Percentiles rank a stretch among this genome's conserved stretches.
phyloP scores from a whole-genome alignment of 2,113 vertebrate genomes.

The Embiotoca jacksoni region DNA sequence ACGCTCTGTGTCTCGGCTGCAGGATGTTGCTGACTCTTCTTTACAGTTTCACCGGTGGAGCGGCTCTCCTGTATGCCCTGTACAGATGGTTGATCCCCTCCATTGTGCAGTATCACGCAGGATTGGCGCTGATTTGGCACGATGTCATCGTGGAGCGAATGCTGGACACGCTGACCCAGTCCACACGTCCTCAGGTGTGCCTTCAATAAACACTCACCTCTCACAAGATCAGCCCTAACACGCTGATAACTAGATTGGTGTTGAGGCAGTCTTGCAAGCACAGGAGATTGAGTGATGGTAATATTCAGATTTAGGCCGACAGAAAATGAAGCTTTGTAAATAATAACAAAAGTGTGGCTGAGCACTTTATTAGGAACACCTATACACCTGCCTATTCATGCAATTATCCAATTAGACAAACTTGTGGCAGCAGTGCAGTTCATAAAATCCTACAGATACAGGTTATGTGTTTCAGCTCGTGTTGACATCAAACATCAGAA shows the following conservation, averaged over 20 bases:
- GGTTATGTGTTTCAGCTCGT: not conserved
- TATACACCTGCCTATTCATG: too few relatives aligned
- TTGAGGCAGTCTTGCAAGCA: not conserved
- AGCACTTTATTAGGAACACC: too few relatives aligned
- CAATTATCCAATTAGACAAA: too few relatives aligned
- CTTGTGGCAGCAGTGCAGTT: too few relatives aligned
- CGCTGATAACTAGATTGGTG: not conserved
- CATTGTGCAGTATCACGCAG: slow-evolving; percentile 70
- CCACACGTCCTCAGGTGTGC: slow-evolving; percentile 81
- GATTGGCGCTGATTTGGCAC: slow-evolving; percentile 80
- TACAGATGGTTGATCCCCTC: slow-evolving; percentile 77
- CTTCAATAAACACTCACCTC: not conserved
- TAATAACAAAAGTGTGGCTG: too few relatives aligned
- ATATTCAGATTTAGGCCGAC: not conserved
- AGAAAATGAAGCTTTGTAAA: not conserved
- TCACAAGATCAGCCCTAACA: not conserved
- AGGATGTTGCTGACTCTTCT: slow-evolving; percentile 77
- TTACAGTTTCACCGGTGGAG: slow-evolving; percentile 66
- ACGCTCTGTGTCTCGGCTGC: slow-evolving; percentile 9
- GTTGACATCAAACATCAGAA: not conserved
- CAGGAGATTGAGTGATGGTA: not conserved
- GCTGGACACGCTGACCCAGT: slow-evolving; percentile 74
- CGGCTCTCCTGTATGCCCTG: slow-evolving; percentile 68
- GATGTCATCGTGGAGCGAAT: slow-evolving; percentile 70
- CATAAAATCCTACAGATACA: too few relatives aligned